Conservation (phyloP, 2,113 vertebrate genomes). For the Fregata magnificens region DNA sequence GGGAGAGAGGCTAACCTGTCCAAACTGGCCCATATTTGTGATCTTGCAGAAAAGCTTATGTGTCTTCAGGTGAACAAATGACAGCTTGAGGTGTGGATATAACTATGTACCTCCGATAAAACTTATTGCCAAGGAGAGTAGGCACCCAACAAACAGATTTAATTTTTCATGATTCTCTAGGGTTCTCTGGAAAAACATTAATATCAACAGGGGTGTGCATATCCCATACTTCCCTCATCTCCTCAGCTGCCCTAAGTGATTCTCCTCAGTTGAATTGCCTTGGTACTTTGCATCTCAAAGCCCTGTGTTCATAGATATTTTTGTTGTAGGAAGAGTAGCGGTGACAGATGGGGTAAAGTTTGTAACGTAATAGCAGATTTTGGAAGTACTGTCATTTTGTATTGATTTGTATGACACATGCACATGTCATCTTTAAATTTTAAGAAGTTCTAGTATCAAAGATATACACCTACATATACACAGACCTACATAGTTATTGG, state of each 20-base stretch:
- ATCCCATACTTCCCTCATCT: not conserved
- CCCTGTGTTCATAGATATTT: not conserved
- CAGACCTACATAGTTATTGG: not conserved
- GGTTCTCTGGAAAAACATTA: not conserved
- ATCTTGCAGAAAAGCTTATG: not conserved
- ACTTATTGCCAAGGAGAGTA: not conserved
- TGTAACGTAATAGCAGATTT: not conserved
- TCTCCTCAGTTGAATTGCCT: not conserved
- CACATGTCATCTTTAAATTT: not conserved
- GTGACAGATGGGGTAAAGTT: not conserved
- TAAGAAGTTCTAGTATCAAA: not conserved
- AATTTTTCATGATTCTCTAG: not conserved
- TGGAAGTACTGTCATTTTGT: not conserved
- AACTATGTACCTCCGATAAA: not conserved
- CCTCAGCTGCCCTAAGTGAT: not conserved
- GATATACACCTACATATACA: not conserved
- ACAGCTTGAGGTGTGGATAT: not conserved
- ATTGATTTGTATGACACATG: not conserved
- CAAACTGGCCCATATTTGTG: not conserved
- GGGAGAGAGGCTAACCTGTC: not conserved
- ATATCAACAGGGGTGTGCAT: not conserved
- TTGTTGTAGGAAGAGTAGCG: not conserved
- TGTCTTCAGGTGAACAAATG: not conserved
- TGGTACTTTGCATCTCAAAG: not conserved
- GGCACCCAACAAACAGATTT: not conserved